Evolutionary conservation across 1,140 invertebrate genomes (phyloP), one percentile per base, ranked within the genome.

Genomic region (Drosophila trapezifrons): DNA sequence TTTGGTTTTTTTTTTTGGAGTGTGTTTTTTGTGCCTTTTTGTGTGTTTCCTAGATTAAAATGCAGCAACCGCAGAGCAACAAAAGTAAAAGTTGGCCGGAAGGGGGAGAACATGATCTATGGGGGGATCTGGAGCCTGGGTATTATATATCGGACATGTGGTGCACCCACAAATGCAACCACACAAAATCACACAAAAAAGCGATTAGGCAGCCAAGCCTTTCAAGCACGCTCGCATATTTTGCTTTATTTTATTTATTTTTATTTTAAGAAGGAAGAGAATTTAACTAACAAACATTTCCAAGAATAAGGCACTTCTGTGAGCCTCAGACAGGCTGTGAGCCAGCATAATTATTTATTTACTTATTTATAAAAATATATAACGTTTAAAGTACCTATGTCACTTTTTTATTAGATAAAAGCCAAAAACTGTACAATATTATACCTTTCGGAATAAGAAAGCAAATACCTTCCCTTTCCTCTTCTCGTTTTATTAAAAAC

Each of bases 141-240:
- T 13, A 2, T 45, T 18, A 15, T 42, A 20, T 32, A n/a, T 20
- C 35, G 51, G 22, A 37, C 13, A 62, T 81, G 73, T 77, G 78
- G 62, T 70, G 69, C 47, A 57, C 79, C 78, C 67, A 45, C 74
- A 82, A 72, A 81, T 82, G 74, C 64, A 81, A 82, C 79, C 79
- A 40, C 79, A 82, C 27, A 63, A 82, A 82, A 77, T 82, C 78
- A 81, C 79, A 82, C 79, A 77, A 84, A 87, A 81, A 67, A 64
- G 27, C 84, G 84, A 86, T 89, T 89, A 89, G 84, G 49, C 64
- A 66, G 59, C 71, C 62, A 64, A 63, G 56, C 43, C 63, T 71
- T 69, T 52, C 47, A 54, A 51, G 63, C 18, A 51, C 29, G n/a
- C 27, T 15, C 29, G 10, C 10, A 60, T 13, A 49, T 55, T 54